Evolutionary conservation across 2,113 vertebrate genomes (phyloP), one percentile per base, ranked within the genome.

Genomic region (Anser brachyrhynchus): DNA sequence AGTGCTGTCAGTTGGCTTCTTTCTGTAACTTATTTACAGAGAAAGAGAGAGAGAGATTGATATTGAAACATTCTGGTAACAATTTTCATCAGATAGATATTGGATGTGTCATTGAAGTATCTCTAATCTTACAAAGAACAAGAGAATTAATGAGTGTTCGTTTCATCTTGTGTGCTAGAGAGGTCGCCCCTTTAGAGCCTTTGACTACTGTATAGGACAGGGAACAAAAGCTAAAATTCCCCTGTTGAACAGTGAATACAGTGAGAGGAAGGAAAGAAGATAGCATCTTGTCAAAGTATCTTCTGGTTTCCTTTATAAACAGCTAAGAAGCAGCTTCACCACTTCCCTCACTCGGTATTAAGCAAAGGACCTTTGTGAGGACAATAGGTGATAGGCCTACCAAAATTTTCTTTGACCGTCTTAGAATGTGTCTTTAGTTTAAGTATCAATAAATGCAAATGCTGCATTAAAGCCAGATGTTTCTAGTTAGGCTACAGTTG

Each of bases 1-100:
- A 96, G 95, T 84, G 89, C 94, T 96, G 92, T 96, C 94, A 92
- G 70, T 94, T 93, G 95, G 92, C 94, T 93, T 80, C 86, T 90
- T 72, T 81, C 92, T 96, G 79, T 80, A 88, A 77, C 72, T 93
- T 81, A 66, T 21, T 93, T 93, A 89, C 71, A 52, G 71, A 74
- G 75, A 59, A 77, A 58, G n/a, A 29, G 75, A 64, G 81, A 57
- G 33, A 29, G 72, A 87, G 62, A 87, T 65, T 87, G 87, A 84
- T 62, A 90, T 57, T 89, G 84, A 91, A 96, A 93, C 89, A 76
- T 92, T 93, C 93, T 93, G 86, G 93, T 92, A 81, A 69, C 72
- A 59, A 86, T 81, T 96, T 90, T 75, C 61, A 65, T 67, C 65
- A 65, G 83, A 57, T 87, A 61, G 80, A 75, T 65, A 65, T 52